phyloP scores from a whole-genome alignment of 2,113 vertebrate species.

The Pluvialis apricaria region DNA sequence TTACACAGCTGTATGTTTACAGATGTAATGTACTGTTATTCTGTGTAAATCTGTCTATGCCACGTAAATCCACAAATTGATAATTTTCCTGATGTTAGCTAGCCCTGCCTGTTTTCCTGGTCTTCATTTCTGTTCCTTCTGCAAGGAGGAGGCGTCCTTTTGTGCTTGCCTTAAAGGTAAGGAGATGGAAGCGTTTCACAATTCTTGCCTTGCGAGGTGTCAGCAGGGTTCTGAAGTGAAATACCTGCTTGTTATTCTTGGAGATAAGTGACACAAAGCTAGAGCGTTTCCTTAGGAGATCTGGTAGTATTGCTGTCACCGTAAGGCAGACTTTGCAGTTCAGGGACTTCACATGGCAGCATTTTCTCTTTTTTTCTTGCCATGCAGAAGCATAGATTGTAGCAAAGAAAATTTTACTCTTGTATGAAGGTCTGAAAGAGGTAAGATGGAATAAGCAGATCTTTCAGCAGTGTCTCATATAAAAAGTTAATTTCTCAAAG shows the following conservation, averaged over 20 bases:
- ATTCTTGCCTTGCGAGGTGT: background rate
- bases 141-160: background rate
- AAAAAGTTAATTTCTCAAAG: background rate
- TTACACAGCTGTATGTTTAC: background rate
- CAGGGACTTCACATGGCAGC: background rate
- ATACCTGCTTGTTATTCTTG: conserved; percentile 4
- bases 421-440: background rate
- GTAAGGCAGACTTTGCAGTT: background rate
- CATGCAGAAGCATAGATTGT: background rate
- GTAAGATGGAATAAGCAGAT: background rate
- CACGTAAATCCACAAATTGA: background rate
- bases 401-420: background rate
- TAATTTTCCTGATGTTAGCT: background rate
- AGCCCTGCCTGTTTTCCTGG: background rate
- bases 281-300: background rate
- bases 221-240: background rate
- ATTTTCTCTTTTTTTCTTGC: background rate
- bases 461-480: background rate
- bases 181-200: background rate
- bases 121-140: background rate
- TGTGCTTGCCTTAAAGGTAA: background rate
- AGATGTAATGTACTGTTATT: background rate
- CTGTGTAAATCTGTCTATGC: background rate
- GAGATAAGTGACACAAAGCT: background rate
- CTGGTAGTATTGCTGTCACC: background rate